Base-by-base conservation (phyloP, 2,113 vertebrate genomes). In the Empidonax alnorum region DNA sequence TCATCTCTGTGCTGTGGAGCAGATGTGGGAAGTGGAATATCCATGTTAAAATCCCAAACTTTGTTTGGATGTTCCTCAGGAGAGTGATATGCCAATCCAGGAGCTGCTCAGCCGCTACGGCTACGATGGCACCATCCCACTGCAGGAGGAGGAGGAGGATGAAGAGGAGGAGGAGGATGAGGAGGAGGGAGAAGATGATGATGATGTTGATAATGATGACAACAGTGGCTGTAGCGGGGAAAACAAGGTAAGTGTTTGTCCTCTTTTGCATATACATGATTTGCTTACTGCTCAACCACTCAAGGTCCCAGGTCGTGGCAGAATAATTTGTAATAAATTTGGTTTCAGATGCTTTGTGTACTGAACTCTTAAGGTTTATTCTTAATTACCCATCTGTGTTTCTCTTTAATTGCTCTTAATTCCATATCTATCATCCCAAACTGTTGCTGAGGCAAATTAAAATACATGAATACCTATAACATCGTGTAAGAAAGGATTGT, bases 61-160 rank as follows among this genome's bases (percentile, higher is more conserved):
- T 65, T 69, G 31, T 72, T 73, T 96, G 95, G 52, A 1, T 96
- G 37, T 67, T 90, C 47, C 66, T 46, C 95, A 99, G 99, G 99
- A 99, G 87, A 99, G 99, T 4, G 99, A 99, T 75, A 99, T 99
- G 99, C 99, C 99, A 67, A 99, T 99, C 97, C 98, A 99, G 84
- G 99, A 99, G 95, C 98, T 99, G 55, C 98, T 99, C 69, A 99
- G 98, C 94, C 98, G 99, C 71, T 99, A 99, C 7, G 99, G 99
- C 83, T 99, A 99, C 69, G 98, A 98, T 11, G 97, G 98, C 65
- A 97, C 98, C 58, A 97, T 98, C 58, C 99, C 98, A 42, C 98
- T 99, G 71, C 98, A 98, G 69, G 99, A 99, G 77, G 99, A 99
- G 72, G 98, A 98, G 28, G 98, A 98, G 1, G 98, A 98, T 4